These are phyloP conservation scores for Taurulus bubalis DNA, from an alignment of 2,113 vertebrate species.

Conservation along the genomic window DNA sequence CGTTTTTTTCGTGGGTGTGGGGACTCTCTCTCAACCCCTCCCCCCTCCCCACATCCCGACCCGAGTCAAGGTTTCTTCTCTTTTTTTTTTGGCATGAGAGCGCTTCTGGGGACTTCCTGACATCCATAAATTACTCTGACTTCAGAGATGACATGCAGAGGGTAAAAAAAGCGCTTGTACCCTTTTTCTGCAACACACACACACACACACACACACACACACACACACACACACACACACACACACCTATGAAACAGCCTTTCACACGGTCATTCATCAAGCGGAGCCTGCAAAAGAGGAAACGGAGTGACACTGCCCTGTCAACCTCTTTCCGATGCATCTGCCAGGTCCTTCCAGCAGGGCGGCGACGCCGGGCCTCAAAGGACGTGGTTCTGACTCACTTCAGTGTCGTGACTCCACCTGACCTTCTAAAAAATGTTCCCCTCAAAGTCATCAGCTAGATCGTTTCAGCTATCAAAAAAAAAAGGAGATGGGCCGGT, in stretches of 20 bases:
- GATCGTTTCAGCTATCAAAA: constrained; percentile 2
- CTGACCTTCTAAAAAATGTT: constrained; percentile 38
- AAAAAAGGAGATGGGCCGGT: no score
- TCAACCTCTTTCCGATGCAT: constrained; percentile 67
- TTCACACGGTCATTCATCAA: constrained; percentile 72
- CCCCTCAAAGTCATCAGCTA: not conserved
- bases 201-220: constrained; percentile 6
- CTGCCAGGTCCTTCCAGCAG: constrained; percentile 64
- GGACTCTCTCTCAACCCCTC: constrained; percentile 22
- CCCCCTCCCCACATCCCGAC: not conserved
- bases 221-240: constrained; percentile 3
- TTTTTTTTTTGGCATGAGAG: constrained; percentile 40
- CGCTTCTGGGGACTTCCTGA: constrained; percentile 65
- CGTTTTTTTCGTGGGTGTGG: constrained; percentile 39
- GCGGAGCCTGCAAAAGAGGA: constrained; percentile 61
- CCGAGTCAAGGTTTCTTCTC: constrained; percentile 45
- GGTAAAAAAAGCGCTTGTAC: not conserved
- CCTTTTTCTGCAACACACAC: constrained; percentile 9
- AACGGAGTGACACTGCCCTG: constrained; percentile 64
- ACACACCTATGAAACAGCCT: constrained; percentile 30
- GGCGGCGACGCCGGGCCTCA: constrained; percentile 23
- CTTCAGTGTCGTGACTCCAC: constrained; percentile 42
- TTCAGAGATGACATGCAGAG: constrained; percentile 54
- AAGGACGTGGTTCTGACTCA: constrained; percentile 44
- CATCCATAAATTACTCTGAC: constrained; percentile 63